Base-by-base conservation (phyloP, 1,140 invertebrate genomes). In the Saccostrea glomerata region DNA sequence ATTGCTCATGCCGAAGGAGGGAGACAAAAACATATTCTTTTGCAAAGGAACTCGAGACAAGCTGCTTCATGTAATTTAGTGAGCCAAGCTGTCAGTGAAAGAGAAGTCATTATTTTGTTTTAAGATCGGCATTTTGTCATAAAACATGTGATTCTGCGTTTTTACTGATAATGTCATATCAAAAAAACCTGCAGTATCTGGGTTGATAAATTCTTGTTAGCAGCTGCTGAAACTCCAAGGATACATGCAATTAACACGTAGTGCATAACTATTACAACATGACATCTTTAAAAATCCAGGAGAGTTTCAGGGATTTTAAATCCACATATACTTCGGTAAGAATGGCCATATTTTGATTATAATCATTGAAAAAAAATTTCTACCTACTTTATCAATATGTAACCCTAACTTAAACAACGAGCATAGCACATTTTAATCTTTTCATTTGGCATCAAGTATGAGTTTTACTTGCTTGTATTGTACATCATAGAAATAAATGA, bases 251-350 rank as follows among this genome's bases (percentile, higher is more conserved):
- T 77, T 77, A 77, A 15, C 70, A 6, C 9, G 15, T 36, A 15
- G 70, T 36, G 25, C 25, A 30, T 77, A 30, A 30, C 12, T 25
- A 25, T 84, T 55, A 12, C 13, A 84, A 84, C 36, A 84, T 84
- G 82, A 84, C 82, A 55, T 84, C 82, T n/a, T 25, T 84, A 40
- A 84, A 54, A 84, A 54, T 84, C n/a, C 82, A 84, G 82, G 82
- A 84, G 47, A 84, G 82, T 84, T 84, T 84, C 23, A 36, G 82
- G 36, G 82, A 84, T 56, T 54, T 84, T 23, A 84, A 84, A 23
- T 55, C 17, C 20, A 0, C 82, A 23, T 84, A 84, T 56, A 54
- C 55, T 23, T 84, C 82, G 82, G 82, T 84, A 84, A 84, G 82
- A 63, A 63, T 6, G 6, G 58, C n/a, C 58, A 63, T 63, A 63